phyloP scores from a whole-genome alignment of 2,113 vertebrate species.

The Notiomystis cincta region DNA sequence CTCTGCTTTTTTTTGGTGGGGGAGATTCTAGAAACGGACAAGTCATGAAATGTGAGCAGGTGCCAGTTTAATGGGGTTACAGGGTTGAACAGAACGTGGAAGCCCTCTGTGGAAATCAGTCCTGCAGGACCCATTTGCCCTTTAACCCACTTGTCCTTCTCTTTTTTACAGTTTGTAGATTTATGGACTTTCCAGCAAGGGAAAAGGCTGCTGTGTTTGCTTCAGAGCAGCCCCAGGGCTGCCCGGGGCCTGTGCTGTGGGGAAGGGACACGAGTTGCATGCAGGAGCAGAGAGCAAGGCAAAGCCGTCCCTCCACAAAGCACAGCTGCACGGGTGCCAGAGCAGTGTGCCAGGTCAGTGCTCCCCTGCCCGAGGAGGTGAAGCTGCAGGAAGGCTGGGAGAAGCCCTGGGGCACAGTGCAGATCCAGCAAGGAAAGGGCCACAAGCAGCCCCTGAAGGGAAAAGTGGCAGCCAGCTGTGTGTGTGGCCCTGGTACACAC shows the following conservation, averaged over 20 bases:
- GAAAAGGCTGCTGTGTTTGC: neutral
- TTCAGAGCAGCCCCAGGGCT: neutral
- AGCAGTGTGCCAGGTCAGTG: neutral
- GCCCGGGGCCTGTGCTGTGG: neutral
- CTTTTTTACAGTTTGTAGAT: neutral
- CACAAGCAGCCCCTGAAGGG: neutral
- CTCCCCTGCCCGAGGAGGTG: neutral
- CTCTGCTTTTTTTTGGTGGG: conserved; percentile 30
- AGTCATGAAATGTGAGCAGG: neutral
- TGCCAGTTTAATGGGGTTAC: conserved; percentile 36
- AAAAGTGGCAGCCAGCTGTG: neutral
- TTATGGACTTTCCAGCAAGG: neutral
- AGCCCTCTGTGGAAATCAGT: neutral
- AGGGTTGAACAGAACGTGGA: neutral
- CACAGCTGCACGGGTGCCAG: neutral
- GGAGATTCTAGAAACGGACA: neutral
- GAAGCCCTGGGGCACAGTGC: neutral
- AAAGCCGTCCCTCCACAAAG: neutral
- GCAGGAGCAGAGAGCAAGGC: neutral
- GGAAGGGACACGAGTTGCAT: neutral
- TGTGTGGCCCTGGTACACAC: neutral
- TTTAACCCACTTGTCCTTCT: neutral
- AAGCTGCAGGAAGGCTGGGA: neutral
- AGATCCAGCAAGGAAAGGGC: neutral
- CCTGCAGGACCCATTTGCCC: neutral